Evolutionary conservation across 1,140 invertebrate genomes (phyloP).

Genomic region (Ceratoteleas bidentatus): DNA sequence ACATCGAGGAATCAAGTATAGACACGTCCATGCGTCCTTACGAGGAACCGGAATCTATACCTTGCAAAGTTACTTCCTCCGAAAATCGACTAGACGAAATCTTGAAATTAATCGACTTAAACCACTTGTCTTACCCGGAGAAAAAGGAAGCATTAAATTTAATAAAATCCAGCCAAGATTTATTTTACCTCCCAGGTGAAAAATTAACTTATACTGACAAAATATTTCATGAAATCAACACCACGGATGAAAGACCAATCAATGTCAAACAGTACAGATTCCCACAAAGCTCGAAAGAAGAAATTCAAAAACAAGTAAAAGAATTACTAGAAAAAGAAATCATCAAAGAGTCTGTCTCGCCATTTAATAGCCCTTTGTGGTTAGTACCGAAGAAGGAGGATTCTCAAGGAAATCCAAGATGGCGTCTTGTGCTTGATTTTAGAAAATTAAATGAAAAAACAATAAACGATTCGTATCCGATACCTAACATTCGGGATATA

Average conservation of each 20-base stretch:
- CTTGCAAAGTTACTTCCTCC: too few relatives aligned
- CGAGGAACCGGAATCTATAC: too few relatives aligned
- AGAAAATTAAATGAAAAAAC: too few relatives aligned
- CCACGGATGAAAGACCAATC: conserved; percentile 53
- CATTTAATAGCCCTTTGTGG: too few relatives aligned
- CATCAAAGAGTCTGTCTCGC: conserved; percentile 42
- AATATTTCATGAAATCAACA: conserved; percentile 54
- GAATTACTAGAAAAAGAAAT: conserved; percentile 54
- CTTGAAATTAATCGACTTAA: not conserved
- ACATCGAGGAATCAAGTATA: too few relatives aligned
- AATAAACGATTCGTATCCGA: too few relatives aligned
- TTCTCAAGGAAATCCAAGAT: too few relatives aligned
- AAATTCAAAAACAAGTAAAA: conserved; percentile 61
- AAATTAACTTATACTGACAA: conserved; percentile 36
- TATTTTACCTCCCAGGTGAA: conserved; percentile 34
- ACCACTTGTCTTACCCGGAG: conserved; percentile 7
- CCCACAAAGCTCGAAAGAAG: conserved; percentile 59
- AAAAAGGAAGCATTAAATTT: conserved; percentile 5
- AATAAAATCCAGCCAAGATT: conserved; percentile 3
- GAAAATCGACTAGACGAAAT: too few relatives aligned
- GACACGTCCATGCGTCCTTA: too few relatives aligned
- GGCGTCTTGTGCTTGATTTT: too few relatives aligned
- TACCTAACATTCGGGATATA: too few relatives aligned
- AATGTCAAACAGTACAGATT: conserved; percentile 59
- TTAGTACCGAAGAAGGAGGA: too few relatives aligned